These are phyloP conservation scores for Rhodinocichla rosea DNA, from an alignment of 2,113 vertebrate genomes.

Conservation along the genomic window DNA sequence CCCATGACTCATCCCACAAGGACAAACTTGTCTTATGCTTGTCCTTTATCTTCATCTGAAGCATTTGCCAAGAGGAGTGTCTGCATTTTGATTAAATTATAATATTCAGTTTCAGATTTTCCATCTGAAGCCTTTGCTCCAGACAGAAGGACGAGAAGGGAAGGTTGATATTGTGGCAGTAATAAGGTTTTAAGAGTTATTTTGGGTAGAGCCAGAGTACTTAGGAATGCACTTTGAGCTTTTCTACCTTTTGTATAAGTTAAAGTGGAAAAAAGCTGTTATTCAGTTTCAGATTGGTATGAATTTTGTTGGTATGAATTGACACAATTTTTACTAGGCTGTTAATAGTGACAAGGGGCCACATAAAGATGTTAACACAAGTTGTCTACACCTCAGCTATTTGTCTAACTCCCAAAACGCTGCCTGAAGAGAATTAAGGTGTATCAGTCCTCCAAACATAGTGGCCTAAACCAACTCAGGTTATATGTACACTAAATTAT, in stretches of 20 bases:
- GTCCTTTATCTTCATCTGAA: slow-evolving; percentile 23
- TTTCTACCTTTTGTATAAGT: not conserved
- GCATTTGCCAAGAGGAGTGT: slow-evolving; percentile 8
- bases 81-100: slow-evolving; percentile 19
- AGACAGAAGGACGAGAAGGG: not conserved
- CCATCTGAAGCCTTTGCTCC: not conserved
- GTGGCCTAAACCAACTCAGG: not conserved
- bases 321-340: not conserved
- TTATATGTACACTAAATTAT: not conserved
- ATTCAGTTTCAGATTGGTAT: not conserved
- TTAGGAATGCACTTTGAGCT: not conserved
- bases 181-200: not conserved
- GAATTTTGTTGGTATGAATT: not conserved
- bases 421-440: not conserved
- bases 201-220: not conserved
- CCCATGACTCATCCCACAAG: slow-evolving; percentile 29
- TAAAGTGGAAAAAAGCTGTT: not conserved
- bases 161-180: not conserved
- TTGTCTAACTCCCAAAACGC: not conserved
- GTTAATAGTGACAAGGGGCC: not conserved
- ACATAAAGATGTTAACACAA: not conserved
- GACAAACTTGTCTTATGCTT: slow-evolving; percentile 37
- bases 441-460: not conserved
- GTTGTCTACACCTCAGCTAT: not conserved
- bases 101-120: slow-evolving; percentile 6